phyloP scores from a whole-genome alignment of 2,797 vertebrate species.

The Micromesistius poutassou region DNA sequence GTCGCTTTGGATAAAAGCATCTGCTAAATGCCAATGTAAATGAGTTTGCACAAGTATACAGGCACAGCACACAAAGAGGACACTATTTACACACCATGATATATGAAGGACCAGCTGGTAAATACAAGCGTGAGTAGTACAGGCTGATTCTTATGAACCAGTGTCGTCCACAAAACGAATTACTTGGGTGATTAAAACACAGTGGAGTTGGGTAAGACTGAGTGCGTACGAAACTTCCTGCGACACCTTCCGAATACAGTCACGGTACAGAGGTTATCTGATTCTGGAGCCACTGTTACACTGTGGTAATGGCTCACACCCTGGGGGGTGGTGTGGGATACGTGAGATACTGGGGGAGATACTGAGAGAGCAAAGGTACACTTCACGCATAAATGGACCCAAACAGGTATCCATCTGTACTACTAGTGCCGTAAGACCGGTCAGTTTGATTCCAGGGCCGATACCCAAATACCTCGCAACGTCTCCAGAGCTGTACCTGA shows the following conservation, averaged over 20 bases:
- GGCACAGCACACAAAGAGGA: not conserved
- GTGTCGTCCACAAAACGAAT: not conserved
- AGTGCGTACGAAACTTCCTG: too few relatives aligned
- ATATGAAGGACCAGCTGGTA: not conserved
- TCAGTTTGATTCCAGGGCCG: constrained; percentile 39
- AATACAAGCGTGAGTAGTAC: not conserved
- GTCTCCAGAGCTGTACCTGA: too few relatives aligned
- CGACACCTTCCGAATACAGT: not conserved
- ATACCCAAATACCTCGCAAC: not conserved
- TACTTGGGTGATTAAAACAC: not conserved
- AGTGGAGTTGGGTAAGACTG: not conserved
- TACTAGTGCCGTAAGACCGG: constrained; percentile 49
- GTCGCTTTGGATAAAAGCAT: too few relatives aligned
- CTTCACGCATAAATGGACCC: constrained; percentile 49
- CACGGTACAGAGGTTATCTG: not conserved
- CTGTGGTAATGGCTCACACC: not conserved
- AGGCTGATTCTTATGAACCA: not conserved
- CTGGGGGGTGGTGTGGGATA: constrained; percentile 25
- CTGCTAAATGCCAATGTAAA: too few relatives aligned
- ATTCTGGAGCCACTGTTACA: not conserved
- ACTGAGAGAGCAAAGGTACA: constrained; percentile 22
- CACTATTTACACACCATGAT: not conserved
- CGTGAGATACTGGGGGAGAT: constrained; percentile 3
- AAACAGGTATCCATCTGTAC: constrained; percentile 8
- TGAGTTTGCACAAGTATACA: not conserved